Percentiles rank a stretch among this genome's conserved stretches.
These are phyloP conservation scores for Scaptomyza parva DNA, from an alignment of 2,888 invertebrate species.

Conservation along the genomic window DNA sequence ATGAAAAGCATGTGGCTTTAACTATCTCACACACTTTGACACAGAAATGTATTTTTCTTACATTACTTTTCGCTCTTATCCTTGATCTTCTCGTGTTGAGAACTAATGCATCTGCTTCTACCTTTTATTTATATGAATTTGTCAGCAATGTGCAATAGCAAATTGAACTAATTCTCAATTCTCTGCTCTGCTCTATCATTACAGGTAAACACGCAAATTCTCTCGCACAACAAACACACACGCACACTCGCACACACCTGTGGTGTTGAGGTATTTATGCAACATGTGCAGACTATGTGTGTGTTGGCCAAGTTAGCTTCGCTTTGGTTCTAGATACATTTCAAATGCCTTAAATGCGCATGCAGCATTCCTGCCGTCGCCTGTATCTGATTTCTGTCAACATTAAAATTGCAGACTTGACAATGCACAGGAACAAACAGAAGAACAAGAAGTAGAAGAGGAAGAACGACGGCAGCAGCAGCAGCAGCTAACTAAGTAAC, in stretches of 20 bases:
- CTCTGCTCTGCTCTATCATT: slow-evolving; percentile 51
- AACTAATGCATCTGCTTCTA: background rate
- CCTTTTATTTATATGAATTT: slow-evolving; percentile 29
- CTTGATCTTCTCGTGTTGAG: background rate
- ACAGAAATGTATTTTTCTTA: too few species aligned
- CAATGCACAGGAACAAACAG: slow-evolving; percentile 60
- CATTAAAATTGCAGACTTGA: slow-evolving; percentile 80
- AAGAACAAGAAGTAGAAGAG: slow-evolving; percentile 17
- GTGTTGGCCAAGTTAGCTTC: slow-evolving; percentile 37
- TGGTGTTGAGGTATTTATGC: slow-evolving; percentile 16
- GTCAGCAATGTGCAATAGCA: slow-evolving; percentile 30
- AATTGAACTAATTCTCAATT: slow-evolving; percentile 65
- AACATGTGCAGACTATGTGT: slow-evolving; percentile 22
- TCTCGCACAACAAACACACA: slow-evolving; percentile 16
- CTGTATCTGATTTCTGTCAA: slow-evolving; percentile 81
- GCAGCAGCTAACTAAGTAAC: slow-evolving; percentile 73
- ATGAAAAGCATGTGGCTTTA: background rate
- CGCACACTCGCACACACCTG: slow-evolving; percentile 42
- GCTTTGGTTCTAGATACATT: slow-evolving; percentile 61
- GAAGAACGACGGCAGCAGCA: slow-evolving; percentile 24
- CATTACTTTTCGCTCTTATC: background rate
- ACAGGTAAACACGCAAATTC: slow-evolving; percentile 74
- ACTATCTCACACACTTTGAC: too few species aligned
- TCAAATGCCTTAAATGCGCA: slow-evolving; percentile 78
- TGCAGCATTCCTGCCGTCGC: slow-evolving; percentile 73